Conservation (phyloP, 2,113 vertebrate genomes). For the Catharus bicknelli region DNA sequence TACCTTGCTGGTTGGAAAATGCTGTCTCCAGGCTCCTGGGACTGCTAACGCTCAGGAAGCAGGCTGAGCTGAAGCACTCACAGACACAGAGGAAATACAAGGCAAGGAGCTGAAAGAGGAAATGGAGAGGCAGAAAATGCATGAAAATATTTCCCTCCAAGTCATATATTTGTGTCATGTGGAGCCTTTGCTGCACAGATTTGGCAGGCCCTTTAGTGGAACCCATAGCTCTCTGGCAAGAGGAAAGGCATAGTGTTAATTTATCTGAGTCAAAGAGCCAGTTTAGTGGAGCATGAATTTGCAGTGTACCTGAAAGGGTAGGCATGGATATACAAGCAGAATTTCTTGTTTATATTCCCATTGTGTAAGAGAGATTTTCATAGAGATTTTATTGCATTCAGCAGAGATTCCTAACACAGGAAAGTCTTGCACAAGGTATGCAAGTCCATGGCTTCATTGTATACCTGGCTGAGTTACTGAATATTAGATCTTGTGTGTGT, state of each 20-base stretch:
- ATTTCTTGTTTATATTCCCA: neutral
- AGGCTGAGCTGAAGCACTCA: neutral
- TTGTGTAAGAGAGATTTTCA: neutral
- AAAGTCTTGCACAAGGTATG: neutral
- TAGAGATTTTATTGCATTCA: neutral
- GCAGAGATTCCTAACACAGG: neutral
- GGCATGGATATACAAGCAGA: neutral
- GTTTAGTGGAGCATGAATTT: neutral
- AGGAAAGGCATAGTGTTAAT: neutral
- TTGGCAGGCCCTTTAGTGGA: neutral
- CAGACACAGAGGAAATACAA: neutral
- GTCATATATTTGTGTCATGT: neutral
- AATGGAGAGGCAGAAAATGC: neutral
- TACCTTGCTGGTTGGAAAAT: slow-evolving; percentile 16
- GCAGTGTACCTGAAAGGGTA: neutral
- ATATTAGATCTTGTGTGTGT: neutral
- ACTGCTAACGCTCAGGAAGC: neutral
- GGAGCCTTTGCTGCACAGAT: neutral
- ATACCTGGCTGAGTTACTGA: neutral
- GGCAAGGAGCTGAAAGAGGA: neutral
- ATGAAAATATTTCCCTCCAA: neutral
- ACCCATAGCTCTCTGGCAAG: neutral
- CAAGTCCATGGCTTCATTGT: neutral
- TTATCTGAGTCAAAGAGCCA: neutral
- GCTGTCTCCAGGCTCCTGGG: neutral